Conservation (phyloP, 2,888 invertebrate genomes). For the Cancer borealis region DNA sequence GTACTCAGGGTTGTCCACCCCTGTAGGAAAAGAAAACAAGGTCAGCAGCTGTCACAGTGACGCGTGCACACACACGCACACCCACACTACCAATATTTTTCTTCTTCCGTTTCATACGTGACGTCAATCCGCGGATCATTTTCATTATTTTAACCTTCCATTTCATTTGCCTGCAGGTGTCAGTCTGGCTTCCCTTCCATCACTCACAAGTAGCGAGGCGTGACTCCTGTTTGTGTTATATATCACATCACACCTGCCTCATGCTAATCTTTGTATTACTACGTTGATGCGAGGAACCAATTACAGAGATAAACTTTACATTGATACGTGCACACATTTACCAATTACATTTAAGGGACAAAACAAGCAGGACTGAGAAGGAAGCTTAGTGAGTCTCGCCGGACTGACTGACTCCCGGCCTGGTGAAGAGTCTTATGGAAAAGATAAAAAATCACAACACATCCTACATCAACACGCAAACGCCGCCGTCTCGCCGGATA, state of each 20-base stretch:
- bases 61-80: neutral
- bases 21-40: constrained; percentile 54
- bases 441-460: neutral
- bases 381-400: neutral
- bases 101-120: neutral
- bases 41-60: neutral
- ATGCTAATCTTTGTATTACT: too few relatives aligned
- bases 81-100: neutral
- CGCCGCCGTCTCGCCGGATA: neutral
- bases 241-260: too few relatives aligned
- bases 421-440: neutral
- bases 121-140: neutral
- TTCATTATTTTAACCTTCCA: neutral
- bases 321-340: neutral
- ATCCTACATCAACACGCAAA: neutral
- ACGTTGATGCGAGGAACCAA: too few relatives aligned
- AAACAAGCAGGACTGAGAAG: neutral
- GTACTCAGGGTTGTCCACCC: constrained; percentile 77
- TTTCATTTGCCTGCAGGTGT: neutral
- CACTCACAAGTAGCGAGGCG: too few relatives aligned
- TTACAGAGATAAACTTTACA: neutral
- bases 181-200: too few relatives aligned
- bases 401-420: neutral
- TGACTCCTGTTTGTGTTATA: too few relatives aligned
- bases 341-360: neutral